Evolutionary conservation across 2,888 invertebrate genomes (phyloP).

Genomic region (Acanthacorydalis orientalis): DNA sequence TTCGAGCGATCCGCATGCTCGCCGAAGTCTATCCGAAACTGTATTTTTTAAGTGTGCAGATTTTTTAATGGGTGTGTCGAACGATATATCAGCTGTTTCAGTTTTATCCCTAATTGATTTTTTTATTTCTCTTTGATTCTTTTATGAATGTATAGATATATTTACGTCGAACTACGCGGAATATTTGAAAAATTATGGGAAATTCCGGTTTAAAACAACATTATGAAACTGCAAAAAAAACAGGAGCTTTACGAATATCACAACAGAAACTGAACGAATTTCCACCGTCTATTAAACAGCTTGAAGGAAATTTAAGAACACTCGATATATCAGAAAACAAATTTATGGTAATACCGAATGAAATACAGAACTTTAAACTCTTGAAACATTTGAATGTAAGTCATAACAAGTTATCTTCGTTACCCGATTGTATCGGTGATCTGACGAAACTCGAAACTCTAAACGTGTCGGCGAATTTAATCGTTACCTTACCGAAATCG

Average conservation of each 20-base stretch:
- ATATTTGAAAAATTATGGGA: slow-evolving; percentile 44
- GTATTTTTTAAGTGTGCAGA: too few relatives aligned
- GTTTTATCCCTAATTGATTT: too few relatives aligned
- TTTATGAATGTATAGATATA: too few relatives aligned
- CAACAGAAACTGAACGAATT: slow-evolving; percentile 67
- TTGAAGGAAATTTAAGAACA: slow-evolving; percentile 59
- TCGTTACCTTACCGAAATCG: slow-evolving; percentile 46
- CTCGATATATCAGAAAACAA: slow-evolving; percentile 88
- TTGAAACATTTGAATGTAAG: slow-evolving; percentile 62
- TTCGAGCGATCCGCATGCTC: too few relatives aligned
- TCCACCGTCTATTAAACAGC: slow-evolving; percentile 46
- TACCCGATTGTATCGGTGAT: slow-evolving; percentile 50
- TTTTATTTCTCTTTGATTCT: too few relatives aligned
- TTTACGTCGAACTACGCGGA: too few relatives aligned
- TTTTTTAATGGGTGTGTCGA: too few relatives aligned
- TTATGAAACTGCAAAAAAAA: slow-evolving; percentile 87
- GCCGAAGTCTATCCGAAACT: too few relatives aligned
- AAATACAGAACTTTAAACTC: slow-evolving; percentile 55
- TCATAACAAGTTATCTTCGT: slow-evolving; percentile 60
- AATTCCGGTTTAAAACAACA: slow-evolving; percentile 82
- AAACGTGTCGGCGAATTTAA: slow-evolving; percentile 64
- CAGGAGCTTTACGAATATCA: slow-evolving; percentile 81
- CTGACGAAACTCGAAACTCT: slow-evolving; percentile 57
- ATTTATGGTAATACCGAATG: slow-evolving; percentile 58
- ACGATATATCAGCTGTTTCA: too few relatives aligned